Conservation (phyloP, 2,888 invertebrate species). For the Nasonia oneida region DNA sequence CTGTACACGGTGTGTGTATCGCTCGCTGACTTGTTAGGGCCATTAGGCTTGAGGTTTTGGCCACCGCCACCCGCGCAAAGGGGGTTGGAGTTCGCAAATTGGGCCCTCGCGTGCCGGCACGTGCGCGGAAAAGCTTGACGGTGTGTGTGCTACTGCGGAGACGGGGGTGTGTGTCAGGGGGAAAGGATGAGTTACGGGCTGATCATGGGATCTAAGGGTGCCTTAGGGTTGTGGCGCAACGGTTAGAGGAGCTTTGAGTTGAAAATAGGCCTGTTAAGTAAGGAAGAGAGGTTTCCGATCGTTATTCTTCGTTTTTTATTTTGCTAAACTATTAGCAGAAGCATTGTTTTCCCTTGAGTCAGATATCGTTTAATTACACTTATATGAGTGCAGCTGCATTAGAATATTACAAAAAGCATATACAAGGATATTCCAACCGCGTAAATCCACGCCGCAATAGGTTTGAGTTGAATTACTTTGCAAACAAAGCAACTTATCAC, state of each 20-base stretch:
- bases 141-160: background rate
- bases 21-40: constrained; percentile 23
- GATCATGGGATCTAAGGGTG: constrained; percentile 36
- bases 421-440: no score
- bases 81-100: constrained; percentile 47
- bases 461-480: background rate
- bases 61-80: background rate
- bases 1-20: no score
- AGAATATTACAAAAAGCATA: no score
- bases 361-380: no score
- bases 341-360: no score
- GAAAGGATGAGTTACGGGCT: constrained; percentile 40
- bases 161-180: background rate
- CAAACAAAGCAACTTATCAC: constrained; percentile 28
- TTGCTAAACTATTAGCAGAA: no score
- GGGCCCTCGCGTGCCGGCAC: constrained; percentile 57
- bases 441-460: no score
- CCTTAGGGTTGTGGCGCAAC: background rate
- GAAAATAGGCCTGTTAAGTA: background rate
- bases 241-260: background rate
- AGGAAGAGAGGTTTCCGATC: background rate
- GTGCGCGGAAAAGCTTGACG: constrained; percentile 46
- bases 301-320: background rate
- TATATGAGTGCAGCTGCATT: no score
- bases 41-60: constrained; percentile 39